phyloP scores from a whole-genome alignment of 1,140 invertebrate species.

The Hydropsyche tenuis region DNA sequence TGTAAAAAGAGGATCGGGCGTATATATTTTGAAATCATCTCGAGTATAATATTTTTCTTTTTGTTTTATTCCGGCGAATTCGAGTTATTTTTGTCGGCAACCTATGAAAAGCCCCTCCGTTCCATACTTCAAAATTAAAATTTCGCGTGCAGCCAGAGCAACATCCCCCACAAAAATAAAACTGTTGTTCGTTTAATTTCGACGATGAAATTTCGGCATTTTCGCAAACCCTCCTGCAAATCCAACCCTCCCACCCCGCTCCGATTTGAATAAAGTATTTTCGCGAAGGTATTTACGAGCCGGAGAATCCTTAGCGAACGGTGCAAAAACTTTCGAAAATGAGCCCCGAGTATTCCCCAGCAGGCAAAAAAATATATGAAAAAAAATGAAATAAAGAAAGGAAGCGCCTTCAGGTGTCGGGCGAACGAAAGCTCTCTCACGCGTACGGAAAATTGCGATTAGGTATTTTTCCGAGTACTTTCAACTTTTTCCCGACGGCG shows the following conservation, averaged over 20 bases:
- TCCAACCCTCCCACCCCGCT: not conserved
- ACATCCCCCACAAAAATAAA: not conserved
- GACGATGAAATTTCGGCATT: not conserved
- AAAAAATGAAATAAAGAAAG: conserved; percentile 2
- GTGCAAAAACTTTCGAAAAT: conserved; percentile 26
- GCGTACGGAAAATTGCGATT: conserved; percentile 18
- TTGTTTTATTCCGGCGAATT: too few relatives aligned
- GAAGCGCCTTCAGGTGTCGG: conserved; percentile 10
- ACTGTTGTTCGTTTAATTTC: conserved; percentile 17
- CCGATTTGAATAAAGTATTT: conserved; percentile 26
- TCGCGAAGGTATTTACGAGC: conserved; percentile 21
- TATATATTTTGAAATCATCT: too few relatives aligned
- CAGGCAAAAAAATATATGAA: not conserved
- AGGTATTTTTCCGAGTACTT: conserved; percentile 27
- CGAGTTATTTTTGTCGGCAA: too few relatives aligned
- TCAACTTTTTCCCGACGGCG: conserved; percentile 7
- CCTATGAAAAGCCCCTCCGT: too few relatives aligned
- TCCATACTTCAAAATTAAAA: too few relatives aligned
- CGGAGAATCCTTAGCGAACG: conserved; percentile 8
- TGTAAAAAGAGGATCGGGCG: too few relatives aligned
- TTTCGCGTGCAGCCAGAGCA: too few relatives aligned
- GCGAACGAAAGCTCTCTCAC: conserved; percentile 14
- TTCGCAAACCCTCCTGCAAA: not conserved
- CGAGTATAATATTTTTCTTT: too few relatives aligned
- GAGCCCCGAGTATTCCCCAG: conserved; percentile 3